phyloP scores from a whole-genome alignment of 1,140 invertebrate genomes.

The Drosophila repletoides region DNA sequence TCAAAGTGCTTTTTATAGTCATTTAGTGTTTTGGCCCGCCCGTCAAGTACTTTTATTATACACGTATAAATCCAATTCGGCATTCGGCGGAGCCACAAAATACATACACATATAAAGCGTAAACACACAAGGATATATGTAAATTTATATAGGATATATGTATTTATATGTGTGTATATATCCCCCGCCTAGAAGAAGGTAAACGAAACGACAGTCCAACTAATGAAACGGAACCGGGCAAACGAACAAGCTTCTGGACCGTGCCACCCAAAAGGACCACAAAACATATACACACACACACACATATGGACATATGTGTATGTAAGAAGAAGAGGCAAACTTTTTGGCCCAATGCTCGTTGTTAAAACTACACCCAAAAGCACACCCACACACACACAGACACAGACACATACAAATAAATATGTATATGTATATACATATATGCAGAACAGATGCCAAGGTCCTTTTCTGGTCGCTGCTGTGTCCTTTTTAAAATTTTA shows the following conservation, averaged over 20 bases:
- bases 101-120: slow-evolving; percentile 30
- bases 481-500: slow-evolving; percentile 71
- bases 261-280: slow-evolving; percentile 64
- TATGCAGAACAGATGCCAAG: slow-evolving; percentile 71
- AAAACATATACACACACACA: slow-evolving; percentile 58
- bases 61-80: slow-evolving; percentile 81
- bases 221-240: slow-evolving; percentile 75
- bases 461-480: slow-evolving; percentile 53
- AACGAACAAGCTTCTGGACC: slow-evolving; percentile 47
- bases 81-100: slow-evolving; percentile 53
- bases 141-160: not conserved
- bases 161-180: slow-evolving; percentile 21
- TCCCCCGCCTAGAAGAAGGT: slow-evolving; percentile 28
- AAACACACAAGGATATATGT: slow-evolving; percentile 7
- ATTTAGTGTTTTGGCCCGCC: slow-evolving; percentile 81
- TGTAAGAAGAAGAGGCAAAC: slow-evolving; percentile 11
- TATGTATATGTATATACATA: not conserved
- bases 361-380: slow-evolving; percentile 73
- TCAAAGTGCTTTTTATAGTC: slow-evolving; percentile 82
- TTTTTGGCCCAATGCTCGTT: slow-evolving; percentile 61
- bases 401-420: not conserved
- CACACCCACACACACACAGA: slow-evolving; percentile 36
- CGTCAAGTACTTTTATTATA: slow-evolving; percentile 81
- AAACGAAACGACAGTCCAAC: slow-evolving; percentile 62
- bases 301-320: slow-evolving; percentile 7